Base-by-base conservation (phyloP, 35 echinoderm and acorn worm species). In the Apostichopus californicus region DNA sequence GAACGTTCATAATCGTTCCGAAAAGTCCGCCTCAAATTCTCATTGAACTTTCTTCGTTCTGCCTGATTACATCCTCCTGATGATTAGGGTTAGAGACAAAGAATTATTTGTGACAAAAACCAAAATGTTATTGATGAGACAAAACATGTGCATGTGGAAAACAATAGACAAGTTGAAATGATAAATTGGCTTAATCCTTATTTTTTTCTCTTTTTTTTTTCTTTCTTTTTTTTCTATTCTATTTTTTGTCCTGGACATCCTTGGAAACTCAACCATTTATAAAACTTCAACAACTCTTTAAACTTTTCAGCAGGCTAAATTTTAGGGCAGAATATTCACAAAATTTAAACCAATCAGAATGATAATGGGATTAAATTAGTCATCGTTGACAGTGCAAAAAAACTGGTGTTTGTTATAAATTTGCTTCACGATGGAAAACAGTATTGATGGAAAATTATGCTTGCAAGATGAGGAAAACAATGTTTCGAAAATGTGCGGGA, bases 11-110 rank as follows among this genome's bases (percentile, higher is more conserved):
- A 91, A 78, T 91, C 89, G 8, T 79, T 23, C 8, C 77, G 89
- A 22, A 91, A 91, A 17, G 54, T 91, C 26, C 24, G 78, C 18
- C 89, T 78, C 54, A 91, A 79, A 34, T 91, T 91, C 61, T 77
- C 89, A 79, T 91, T 91, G 59, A 91, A 91, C 59, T 91, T 91
- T 56, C 70, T 79, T 21, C 73, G 75, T 34, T 77, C 89, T 57
- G 89, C 8, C 57, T 91, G 89, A 54, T 79, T 72, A 91, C 89
- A 91, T 91, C 89, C 89, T 79, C 59, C 89, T 89, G 86, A 68
- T 54, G 72, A 46, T 82, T 22, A 52, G 55, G 7, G 7, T 75
- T 18, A 75, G 6, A 75, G 71, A 75, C 71, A 75, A 75, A 75
- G 71, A 75, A 75, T 75, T 75, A 22, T 68, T 18, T 18, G 71